These are phyloP conservation scores for Laothoe populi DNA, from an alignment of 2,888 invertebrate species.

Conservation along the genomic window DNA sequence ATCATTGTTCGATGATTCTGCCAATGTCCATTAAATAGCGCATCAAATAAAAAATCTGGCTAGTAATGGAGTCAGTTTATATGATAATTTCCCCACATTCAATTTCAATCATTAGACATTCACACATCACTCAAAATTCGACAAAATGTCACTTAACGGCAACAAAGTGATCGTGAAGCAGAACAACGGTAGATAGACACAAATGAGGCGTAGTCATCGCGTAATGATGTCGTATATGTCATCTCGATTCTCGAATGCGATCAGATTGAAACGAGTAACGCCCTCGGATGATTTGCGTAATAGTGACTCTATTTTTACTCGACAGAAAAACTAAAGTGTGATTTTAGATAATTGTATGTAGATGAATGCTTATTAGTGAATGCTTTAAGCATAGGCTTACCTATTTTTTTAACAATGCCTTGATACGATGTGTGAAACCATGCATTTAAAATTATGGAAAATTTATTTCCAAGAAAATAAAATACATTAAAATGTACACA, in stretches of 20 bases:
- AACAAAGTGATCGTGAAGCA: conserved; percentile 13
- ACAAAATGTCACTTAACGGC: conserved; percentile 14
- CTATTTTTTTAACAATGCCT: no score
- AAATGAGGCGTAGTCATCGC: conserved; percentile 18
- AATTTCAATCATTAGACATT: background rate
- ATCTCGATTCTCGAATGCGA: conserved; percentile 24
- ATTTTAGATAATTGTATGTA: background rate
- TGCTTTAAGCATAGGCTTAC: no score
- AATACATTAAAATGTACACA: no score
- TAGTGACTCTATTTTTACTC: conserved; percentile 4
- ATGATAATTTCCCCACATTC: background rate
- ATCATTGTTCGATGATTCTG: no score
- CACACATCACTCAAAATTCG: background rate
- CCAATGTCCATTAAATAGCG: no score
- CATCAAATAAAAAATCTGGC: no score
- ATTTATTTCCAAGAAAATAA: no score
- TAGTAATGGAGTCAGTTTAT: no score
- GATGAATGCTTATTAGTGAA: background rate
- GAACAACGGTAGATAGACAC: conserved; percentile 26
- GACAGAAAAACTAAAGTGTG: background rate
- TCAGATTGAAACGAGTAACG: conserved; percentile 2
- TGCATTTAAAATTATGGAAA: no score
- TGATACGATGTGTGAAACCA: no score
- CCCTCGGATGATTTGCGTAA: conserved; percentile 23
- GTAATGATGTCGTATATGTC: conserved; percentile 24